Conservation (phyloP, 2,888 invertebrate genomes). For the Andrena camellia region DNA sequence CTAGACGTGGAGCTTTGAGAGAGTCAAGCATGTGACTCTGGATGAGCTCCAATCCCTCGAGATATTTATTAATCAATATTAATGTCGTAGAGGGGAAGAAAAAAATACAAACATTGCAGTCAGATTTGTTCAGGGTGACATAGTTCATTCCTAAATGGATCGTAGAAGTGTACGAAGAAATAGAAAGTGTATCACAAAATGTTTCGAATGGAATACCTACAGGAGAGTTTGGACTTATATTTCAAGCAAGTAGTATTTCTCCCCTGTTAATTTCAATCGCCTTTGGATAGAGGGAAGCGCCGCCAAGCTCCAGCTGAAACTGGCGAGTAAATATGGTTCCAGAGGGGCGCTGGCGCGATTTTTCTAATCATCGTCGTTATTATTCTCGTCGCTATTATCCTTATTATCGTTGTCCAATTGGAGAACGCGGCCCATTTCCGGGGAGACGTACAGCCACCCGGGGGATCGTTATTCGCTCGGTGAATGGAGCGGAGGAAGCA, state of each 20-base stretch:
- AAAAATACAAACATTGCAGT: not conserved
- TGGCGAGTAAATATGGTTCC: not conserved
- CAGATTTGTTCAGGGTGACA: not conserved
- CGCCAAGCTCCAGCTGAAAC: too few species aligned
- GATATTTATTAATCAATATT: conserved; percentile 11
- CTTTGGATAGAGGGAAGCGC: not conserved
- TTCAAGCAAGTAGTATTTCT: too few species aligned
- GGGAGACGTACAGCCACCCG: conserved; percentile 72
- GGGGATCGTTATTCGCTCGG: conserved; percentile 73
- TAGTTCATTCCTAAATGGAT: not conserved
- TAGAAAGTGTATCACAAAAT: not conserved
- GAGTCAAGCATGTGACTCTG: too few species aligned
- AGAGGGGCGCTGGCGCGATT: conserved; percentile 33
- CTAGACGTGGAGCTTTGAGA: too few species aligned
- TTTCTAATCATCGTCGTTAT: conserved; percentile 60
- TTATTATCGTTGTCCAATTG: conserved; percentile 70
- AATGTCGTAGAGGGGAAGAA: not conserved
- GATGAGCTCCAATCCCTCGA: too few species aligned
- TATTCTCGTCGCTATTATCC: conserved; percentile 66
- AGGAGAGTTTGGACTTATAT: too few species aligned
- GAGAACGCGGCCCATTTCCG: conserved; percentile 71
- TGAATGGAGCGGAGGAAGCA: conserved; percentile 42
- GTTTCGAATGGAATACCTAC: too few species aligned
- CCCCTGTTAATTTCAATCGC: not conserved
- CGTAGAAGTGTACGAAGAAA: conserved; percentile 7